A percentile compares a stretch with the other conserved stretches of the same genome.
Conservation (phyloP, 2,797 vertebrate genomes). For the Gymnothorax javanicus region DNA sequence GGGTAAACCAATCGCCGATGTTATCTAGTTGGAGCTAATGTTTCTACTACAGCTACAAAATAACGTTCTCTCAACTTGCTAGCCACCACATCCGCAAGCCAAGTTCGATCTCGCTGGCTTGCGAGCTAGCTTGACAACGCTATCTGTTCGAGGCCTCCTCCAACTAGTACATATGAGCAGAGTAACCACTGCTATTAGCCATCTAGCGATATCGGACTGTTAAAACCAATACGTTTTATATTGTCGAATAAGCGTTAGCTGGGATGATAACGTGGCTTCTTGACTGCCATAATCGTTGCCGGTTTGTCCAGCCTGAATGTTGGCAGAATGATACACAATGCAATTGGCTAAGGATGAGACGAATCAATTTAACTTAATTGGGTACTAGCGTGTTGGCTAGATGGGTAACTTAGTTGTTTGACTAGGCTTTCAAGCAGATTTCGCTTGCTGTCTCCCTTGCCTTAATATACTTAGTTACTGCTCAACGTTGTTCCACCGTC, state of each 20-base stretch:
- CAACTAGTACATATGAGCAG: neutral
- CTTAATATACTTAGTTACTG: too few relatives aligned
- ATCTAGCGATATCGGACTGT: neutral
- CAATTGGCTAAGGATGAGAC: neutral
- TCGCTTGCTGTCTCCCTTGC: too few relatives aligned
- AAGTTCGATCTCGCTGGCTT: neutral
- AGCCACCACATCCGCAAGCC: neutral
- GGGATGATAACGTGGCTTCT: neutral
- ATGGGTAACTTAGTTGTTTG: too few relatives aligned
- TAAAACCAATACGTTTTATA: neutral
- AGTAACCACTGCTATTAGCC: neutral
- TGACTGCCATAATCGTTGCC: neutral
- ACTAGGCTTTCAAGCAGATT: too few relatives aligned
- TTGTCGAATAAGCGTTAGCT: neutral
- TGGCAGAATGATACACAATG: neutral
- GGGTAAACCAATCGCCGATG: neutral
- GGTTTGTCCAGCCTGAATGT: neutral
- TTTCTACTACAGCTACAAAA: neutral
- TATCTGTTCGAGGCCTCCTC: constrained; percentile 5
- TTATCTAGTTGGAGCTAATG: neutral
- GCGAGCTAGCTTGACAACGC: neutral
- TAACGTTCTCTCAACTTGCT: neutral
- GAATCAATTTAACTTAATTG: neutral
- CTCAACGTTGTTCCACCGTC: too few relatives aligned
- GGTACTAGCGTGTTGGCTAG: neutral